These are phyloP conservation scores for Chionoecetes opilio DNA, from an alignment of 1,140 invertebrate genomes.

Conservation along the genomic window DNA sequence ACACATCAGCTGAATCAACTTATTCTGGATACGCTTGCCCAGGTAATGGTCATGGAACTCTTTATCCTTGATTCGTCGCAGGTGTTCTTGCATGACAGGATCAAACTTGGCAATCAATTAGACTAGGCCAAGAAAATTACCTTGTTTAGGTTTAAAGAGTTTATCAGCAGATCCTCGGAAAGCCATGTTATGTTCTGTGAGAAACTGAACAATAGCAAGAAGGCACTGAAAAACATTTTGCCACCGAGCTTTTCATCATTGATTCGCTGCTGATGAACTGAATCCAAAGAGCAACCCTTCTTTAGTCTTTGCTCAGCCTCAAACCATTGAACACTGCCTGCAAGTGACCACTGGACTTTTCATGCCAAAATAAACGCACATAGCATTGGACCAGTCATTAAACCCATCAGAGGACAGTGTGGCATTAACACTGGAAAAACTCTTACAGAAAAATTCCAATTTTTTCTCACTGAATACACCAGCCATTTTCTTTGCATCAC, in stretches of 20 bases:
- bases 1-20: background rate
- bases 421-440: background rate
- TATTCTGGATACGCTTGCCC: background rate
- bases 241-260: background rate
- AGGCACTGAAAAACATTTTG: background rate
- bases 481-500: no score
- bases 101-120: background rate
- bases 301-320: background rate
- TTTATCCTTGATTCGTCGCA: background rate
- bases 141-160: background rate
- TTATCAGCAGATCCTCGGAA: background rate
- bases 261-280: background rate
- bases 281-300: background rate
- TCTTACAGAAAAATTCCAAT: background rate
- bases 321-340: background rate
- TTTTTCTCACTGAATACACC: background rate
- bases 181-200: background rate
- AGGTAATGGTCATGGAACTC: background rate
- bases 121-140: background rate
- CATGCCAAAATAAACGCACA: background rate
- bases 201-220: background rate
- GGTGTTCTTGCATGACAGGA: background rate
- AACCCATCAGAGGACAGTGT: background rate
- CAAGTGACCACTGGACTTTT: background rate
- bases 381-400: background rate